Conservation (phyloP, 2,797 vertebrate genomes). For the Sebastes goodei region DNA sequence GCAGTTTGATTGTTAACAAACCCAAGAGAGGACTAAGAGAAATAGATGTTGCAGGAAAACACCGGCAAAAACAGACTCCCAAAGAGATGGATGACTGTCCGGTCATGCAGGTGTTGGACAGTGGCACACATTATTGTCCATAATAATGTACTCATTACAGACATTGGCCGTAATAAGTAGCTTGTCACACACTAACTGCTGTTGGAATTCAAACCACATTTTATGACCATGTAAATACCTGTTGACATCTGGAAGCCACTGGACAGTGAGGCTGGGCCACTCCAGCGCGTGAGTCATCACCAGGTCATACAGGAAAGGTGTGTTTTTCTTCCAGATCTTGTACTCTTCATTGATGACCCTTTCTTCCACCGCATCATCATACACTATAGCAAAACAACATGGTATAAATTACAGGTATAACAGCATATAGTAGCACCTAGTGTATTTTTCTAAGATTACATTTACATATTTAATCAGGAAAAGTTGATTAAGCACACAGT, state of each 20-base stretch:
- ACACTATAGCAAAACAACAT: constrained; percentile 25
- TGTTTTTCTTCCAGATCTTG: constrained; percentile 99
- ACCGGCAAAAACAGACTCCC: background rate
- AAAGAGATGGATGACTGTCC: background rate
- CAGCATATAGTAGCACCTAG: no score
- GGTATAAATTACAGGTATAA: background rate
- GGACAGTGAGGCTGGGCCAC: constrained; percentile 97
- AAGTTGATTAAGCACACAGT: no score
- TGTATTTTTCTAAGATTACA: no score
- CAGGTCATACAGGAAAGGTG: constrained; percentile 96
- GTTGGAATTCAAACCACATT: background rate
- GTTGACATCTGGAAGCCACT: constrained; percentile 98
- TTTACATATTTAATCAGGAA: no score
- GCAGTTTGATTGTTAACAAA: background rate
- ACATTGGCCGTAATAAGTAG: rapidly evolving
- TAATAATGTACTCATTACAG: no score
- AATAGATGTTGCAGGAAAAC: background rate
- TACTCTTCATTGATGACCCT: constrained; percentile 98
- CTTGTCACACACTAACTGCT: background rate
- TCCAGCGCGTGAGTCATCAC: constrained; percentile 99
- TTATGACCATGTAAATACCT: constrained; percentile 78
- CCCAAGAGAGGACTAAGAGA: background rate
- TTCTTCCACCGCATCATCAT: constrained; percentile 96
- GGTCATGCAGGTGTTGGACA: background rate
- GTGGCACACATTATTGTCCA: background rate